These are phyloP conservation scores for Acanthis flammea DNA, from an alignment of 2,797 vertebrate genomes.

Conservation along the genomic window DNA sequence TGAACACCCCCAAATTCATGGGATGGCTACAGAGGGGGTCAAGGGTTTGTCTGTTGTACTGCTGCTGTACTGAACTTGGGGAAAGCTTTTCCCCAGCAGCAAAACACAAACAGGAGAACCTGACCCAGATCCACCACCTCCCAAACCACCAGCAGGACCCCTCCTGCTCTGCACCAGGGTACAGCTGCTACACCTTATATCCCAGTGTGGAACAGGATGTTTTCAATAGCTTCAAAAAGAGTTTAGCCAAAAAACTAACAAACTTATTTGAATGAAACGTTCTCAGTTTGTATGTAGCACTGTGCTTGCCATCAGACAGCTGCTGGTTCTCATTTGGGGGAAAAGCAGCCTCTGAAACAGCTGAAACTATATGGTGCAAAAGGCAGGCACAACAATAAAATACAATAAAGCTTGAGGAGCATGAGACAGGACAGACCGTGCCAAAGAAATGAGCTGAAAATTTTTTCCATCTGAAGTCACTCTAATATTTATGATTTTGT, in stretches of 20 bases:
- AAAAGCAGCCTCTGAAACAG: background rate
- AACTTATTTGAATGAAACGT: background rate
- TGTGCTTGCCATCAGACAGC: background rate
- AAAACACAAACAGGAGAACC: background rate
- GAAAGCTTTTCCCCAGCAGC: background rate
- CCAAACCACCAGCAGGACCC: background rate
- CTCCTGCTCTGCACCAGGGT: background rate
- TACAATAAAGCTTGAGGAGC: background rate
- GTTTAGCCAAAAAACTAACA: background rate
- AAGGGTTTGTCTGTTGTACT: background rate
- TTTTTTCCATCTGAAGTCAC: background rate
- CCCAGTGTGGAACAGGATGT: fast-evolving
- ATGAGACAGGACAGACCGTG: fast-evolving
- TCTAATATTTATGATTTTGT: background rate
- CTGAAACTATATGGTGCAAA: background rate
- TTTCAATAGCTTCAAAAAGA: background rate
- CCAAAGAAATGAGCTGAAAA: background rate
- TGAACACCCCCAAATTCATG: background rate
- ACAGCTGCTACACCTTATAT: no score
- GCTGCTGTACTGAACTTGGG: fast-evolving
- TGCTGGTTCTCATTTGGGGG: background rate
- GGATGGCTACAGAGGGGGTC: background rate
- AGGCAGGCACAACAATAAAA: background rate
- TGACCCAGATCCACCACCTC: background rate
- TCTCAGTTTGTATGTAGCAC: background rate